A percentile compares a stretch with the other conserved stretches of the same genome.
phyloP scores from a whole-genome alignment of 2,113 vertebrate genomes.

The Trichechus manatus region DNA sequence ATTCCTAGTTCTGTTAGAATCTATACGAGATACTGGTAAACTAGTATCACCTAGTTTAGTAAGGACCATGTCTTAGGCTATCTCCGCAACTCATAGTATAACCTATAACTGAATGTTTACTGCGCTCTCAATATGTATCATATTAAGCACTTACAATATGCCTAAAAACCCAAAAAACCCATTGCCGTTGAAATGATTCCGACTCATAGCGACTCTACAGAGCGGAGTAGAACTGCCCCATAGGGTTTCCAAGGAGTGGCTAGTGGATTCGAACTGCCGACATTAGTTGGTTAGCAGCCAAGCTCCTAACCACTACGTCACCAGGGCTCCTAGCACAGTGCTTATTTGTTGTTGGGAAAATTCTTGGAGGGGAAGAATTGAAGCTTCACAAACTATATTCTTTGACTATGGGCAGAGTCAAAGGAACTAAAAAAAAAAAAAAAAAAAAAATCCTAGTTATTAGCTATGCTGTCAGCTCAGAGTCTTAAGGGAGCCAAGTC shows the following conservation, averaged over 20 bases:
- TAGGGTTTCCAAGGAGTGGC: too few species aligned
- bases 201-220: too few species aligned
- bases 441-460: not conserved
- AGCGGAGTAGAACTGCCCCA: too few species aligned
- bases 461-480: not conserved
- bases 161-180: too few species aligned
- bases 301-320: too few species aligned
- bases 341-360: not conserved
- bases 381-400: not conserved
- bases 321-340: too few species aligned
- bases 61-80: not conserved
- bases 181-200: too few species aligned
- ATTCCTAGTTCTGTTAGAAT: not conserved
- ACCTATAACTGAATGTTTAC: not conserved
- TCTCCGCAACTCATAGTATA: not conserved
- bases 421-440: not conserved
- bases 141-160: not conserved
- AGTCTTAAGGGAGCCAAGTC: not conserved
- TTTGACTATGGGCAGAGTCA: not conserved
- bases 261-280: too few species aligned
- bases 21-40: too few species aligned
- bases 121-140: not conserved
- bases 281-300: too few species aligned
- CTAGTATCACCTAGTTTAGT: not conserved
- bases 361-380: not conserved